These are phyloP conservation scores for Drosophila setifemur DNA, from an alignment of 1,140 invertebrate species.

Conservation along the genomic window DNA sequence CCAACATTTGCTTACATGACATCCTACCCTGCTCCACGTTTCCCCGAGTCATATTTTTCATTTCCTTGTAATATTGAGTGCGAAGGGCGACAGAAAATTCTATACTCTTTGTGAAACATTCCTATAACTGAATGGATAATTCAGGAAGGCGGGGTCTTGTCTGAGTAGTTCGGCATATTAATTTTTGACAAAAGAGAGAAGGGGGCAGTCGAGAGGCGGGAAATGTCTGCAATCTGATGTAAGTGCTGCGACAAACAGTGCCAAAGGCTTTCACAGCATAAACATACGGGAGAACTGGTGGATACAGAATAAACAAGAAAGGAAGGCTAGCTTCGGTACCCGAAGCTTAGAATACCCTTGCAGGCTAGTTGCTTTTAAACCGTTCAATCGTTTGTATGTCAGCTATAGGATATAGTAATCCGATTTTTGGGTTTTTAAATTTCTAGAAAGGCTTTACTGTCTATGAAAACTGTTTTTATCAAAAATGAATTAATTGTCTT, in stretches of 20 bases:
- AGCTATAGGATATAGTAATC: no score
- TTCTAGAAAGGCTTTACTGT: no score
- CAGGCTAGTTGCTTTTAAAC: no score
- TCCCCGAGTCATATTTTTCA: not conserved
- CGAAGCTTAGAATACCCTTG: no score
- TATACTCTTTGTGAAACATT: conserved; percentile 45
- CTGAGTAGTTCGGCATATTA: conserved; percentile 71
- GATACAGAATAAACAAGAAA: no score
- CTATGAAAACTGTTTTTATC: no score
- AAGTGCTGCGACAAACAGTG: conserved; percentile 55
- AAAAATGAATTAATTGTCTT: no score
- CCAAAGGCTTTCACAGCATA: conserved; percentile 56
- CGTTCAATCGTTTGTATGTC: no score
- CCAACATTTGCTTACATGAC: conserved; percentile 49
- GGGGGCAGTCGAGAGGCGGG: not conserved
- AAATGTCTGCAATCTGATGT: conserved; percentile 34
- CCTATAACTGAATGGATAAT: conserved; percentile 6
- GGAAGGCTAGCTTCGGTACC: no score
- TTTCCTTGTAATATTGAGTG: conserved; percentile 28
- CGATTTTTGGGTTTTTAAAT: no score
- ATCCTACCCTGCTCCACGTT: conserved; percentile 8
- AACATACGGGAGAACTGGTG: conserved; percentile 9
- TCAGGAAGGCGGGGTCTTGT: conserved; percentile 15
- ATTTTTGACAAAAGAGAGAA: conserved; percentile 56
- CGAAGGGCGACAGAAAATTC: conserved; percentile 44